Percentiles rank a stretch among this genome's conserved stretches.
Evolutionary conservation across 2,113 vertebrate species (phyloP).

Genomic region (Pardalotus punctatus): DNA sequence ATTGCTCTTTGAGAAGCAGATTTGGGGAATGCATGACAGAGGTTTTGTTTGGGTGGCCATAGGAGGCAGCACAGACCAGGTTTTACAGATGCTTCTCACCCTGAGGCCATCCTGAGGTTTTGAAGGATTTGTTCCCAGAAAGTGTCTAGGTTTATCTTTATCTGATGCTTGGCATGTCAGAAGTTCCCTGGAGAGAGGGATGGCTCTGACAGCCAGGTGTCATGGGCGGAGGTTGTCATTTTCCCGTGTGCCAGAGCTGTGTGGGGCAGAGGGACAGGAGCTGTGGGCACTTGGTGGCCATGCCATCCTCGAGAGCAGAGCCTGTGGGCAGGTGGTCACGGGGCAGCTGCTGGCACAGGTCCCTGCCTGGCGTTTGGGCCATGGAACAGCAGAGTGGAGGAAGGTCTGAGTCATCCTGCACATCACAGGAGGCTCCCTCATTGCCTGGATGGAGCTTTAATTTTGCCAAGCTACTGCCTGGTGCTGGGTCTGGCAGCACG

Average conservation of each 20-base stretch:
- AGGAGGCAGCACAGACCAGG: not conserved
- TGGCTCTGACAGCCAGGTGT: not conserved
- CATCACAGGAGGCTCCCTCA: not conserved
- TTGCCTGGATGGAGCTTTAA: not conserved
- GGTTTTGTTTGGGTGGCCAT: not conserved
- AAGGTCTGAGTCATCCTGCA: conserved; percentile 7
- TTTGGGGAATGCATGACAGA: not conserved
- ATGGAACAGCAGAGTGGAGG: not conserved
- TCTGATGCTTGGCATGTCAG: not conserved
- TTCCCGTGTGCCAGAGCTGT: not conserved
- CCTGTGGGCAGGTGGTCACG: not conserved
- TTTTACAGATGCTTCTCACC: not conserved
- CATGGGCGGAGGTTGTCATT: not conserved
- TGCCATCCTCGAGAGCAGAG: not conserved
- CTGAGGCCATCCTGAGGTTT: not conserved
- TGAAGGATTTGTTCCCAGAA: not conserved
- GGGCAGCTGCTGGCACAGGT: not conserved
- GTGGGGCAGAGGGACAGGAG: not conserved
- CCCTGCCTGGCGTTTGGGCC: not conserved
- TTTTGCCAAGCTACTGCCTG: not conserved
- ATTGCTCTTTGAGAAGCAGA: not conserved
- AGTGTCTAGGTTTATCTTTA: not conserved
- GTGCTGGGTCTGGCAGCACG: fast-evolving
- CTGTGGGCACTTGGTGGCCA: not conserved
- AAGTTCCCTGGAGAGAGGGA: not conserved